Evolutionary conservation across 2,888 invertebrate genomes (phyloP).

Genomic region (Acanthoscelides obtectus): DNA sequence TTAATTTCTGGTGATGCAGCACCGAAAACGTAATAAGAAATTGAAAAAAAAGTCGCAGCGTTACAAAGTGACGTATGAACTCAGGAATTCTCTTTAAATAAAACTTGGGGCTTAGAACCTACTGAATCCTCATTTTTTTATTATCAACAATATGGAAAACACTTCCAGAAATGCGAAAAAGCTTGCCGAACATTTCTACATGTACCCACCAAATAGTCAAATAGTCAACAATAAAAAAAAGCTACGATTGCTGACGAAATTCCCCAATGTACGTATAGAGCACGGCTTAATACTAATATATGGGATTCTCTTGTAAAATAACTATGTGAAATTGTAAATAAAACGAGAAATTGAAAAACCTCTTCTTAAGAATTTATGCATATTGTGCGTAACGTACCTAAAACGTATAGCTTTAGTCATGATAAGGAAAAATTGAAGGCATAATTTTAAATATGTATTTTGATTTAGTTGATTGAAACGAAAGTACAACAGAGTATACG

Average conservation of each 20-base stretch:
- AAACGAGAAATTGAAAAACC: constrained; percentile 32
- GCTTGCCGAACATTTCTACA: no score
- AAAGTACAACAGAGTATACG: constrained; percentile 37
- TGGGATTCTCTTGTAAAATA: constrained; percentile 27
- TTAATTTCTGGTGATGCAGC: no score
- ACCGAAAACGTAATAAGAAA: no score
- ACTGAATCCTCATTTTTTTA: no score
- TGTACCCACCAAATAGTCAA: not conserved
- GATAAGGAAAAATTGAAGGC: constrained; percentile 11
- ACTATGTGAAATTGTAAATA: constrained; percentile 31
- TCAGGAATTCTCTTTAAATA: no score
- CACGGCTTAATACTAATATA: constrained; percentile 43
- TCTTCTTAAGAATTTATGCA: constrained; percentile 44
- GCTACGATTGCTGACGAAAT: not conserved
- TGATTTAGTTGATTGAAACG: constrained; percentile 38
- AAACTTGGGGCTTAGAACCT: no score
- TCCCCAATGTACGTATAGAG: constrained; percentile 26
- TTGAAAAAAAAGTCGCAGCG: no score
- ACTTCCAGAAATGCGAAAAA: no score
- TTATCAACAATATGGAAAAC: no score
- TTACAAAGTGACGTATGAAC: no score
- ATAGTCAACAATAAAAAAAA: not conserved
- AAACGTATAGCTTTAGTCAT: constrained; percentile 13
- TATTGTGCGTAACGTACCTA: constrained; percentile 41
- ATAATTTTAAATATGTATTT: constrained; percentile 6